Evolutionary conservation across 2,888 invertebrate species (phyloP).

Genomic region (Spodoptera littoralis): DNA sequence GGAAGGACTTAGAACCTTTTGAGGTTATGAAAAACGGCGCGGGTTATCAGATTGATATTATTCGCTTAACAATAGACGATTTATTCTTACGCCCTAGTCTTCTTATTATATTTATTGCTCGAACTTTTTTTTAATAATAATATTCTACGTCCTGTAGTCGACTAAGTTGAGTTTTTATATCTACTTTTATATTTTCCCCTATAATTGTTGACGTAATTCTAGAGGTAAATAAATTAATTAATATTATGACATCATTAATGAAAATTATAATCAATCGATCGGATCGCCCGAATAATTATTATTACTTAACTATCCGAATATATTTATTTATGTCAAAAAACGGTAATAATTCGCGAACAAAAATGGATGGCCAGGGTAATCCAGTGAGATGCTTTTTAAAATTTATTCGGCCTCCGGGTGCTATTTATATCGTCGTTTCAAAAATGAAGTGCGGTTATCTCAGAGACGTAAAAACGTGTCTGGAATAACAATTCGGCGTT

Average conservation of each 20-base stretch:
- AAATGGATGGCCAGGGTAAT: conserved; percentile 58
- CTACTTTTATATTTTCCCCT: no score
- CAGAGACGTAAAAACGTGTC: conserved; percentile 81
- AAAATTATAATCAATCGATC: no score
- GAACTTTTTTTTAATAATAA: no score
- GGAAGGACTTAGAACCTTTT: conserved; percentile 33
- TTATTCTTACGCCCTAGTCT: conserved; percentile 7
- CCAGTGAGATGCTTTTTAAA: conserved; percentile 81
- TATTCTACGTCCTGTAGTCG: no score
- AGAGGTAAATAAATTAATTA: no score
- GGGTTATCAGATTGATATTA: conserved; percentile 28
- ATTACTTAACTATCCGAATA: conserved; percentile 41
- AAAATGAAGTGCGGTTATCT: conserved; percentile 88
- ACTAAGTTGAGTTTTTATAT: no score
- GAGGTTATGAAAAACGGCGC: conserved; percentile 25
- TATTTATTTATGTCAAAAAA: conserved; percentile 47
- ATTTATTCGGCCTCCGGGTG: conserved; percentile 84
- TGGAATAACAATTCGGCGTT: conserved; percentile 76
- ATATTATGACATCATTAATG: no score
- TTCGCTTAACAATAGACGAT: conserved; percentile 21
- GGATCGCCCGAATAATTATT: conserved; percentile 13
- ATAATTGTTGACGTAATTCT: no score
- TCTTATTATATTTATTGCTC: background rate
- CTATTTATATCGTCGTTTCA: conserved; percentile 86
- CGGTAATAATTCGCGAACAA: conserved; percentile 59